Conservation (phyloP, 1,140 invertebrate species). For the Holcopasites calliopsidis region DNA sequence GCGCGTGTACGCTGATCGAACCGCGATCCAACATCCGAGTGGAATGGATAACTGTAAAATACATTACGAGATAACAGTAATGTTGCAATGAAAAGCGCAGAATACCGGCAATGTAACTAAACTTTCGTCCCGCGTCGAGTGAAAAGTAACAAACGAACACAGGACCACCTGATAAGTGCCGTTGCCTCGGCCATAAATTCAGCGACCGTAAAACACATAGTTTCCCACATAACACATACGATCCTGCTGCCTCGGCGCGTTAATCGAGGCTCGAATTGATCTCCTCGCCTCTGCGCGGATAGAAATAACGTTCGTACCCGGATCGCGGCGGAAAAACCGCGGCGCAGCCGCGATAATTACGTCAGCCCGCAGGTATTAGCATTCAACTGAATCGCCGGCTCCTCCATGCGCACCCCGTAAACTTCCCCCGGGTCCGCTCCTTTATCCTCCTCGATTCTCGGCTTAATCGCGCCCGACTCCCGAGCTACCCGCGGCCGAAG, state of each 20-base stretch:
- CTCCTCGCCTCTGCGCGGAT: neutral
- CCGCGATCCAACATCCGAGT: too few relatives aligned
- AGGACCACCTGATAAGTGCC: too few relatives aligned
- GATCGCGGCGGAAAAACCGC: neutral
- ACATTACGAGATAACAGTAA: too few relatives aligned
- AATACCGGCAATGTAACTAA: too few relatives aligned
- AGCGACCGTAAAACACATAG: neutral
- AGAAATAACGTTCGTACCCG: neutral
- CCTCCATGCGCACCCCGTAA: slow-evolving; percentile 1
- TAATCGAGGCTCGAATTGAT: neutral
- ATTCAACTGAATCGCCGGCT: neutral
- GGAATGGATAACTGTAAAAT: too few relatives aligned
- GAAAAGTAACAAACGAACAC: too few relatives aligned
- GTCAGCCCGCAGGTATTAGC: neutral
- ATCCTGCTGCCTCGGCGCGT: neutral
- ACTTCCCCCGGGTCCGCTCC: neutral
- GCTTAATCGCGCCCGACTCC: slow-evolving; percentile 12
- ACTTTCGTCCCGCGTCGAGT: too few relatives aligned
- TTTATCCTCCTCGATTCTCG: neutral
- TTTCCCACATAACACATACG: neutral
- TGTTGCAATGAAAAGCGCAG: too few relatives aligned
- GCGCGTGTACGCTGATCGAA: too few relatives aligned
- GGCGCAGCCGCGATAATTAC: neutral
- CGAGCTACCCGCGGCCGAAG: neutral
- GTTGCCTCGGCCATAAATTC: too few relatives aligned